Percentiles rank a stretch among this genome's conserved stretches.
phyloP scores from a whole-genome alignment of 2,797 vertebrate genomes.

The Chrosomus eos region DNA sequence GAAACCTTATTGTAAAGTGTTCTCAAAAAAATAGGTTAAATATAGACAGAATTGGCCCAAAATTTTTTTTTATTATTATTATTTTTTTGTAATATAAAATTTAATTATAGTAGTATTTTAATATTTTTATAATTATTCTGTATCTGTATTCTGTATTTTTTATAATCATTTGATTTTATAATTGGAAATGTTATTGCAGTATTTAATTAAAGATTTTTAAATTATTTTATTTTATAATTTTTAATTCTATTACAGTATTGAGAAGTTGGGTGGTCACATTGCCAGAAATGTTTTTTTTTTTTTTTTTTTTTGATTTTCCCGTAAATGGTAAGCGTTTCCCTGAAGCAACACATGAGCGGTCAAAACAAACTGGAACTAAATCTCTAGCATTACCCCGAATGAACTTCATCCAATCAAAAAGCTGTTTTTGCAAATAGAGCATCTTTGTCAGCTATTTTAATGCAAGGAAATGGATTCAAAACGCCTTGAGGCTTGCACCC shows the following conservation, averaged over 20 bases:
- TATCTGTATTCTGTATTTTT: too few relatives aligned
- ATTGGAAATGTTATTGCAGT: background rate
- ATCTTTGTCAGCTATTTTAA: constrained; percentile 31
- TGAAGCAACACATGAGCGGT: background rate
- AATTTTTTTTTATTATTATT: background rate
- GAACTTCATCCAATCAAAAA: constrained; percentile 2
- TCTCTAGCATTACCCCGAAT: constrained; percentile 7
- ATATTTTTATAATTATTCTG: background rate
- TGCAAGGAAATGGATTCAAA: constrained; percentile 44
- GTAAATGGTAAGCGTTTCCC: background rate
- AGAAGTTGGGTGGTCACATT: background rate
- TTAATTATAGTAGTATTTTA: too few relatives aligned
- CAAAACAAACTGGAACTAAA: background rate
- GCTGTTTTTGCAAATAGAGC: constrained; percentile 33
- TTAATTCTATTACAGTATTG: background rate
- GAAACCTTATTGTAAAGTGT: too few relatives aligned
- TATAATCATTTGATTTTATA: background rate
- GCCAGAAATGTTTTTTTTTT: too few relatives aligned
- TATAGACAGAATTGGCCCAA: too few relatives aligned
- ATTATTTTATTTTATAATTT: background rate
- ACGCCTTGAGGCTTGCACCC: constrained; percentile 21
- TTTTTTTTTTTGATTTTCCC: background rate
- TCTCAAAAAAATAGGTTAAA: too few relatives aligned
- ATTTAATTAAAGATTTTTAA: background rate
- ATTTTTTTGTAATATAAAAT: background rate